Conservation (phyloP, 2,888 invertebrate species). For the Mythimna impura region DNA sequence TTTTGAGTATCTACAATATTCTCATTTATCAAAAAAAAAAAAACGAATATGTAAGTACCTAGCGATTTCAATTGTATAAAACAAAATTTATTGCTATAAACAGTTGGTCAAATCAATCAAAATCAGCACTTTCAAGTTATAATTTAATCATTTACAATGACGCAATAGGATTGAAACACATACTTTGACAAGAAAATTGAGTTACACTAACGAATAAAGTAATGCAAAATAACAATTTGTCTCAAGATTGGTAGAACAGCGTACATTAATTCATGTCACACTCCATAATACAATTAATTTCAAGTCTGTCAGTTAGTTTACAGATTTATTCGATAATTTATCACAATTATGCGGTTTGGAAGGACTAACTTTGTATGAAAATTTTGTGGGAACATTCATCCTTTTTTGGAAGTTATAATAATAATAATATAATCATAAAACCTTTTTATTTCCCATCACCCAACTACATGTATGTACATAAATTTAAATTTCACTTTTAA, state of each 20-base stretch:
- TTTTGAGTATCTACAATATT: background rate
- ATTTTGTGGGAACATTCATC: background rate
- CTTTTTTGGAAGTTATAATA: no score
- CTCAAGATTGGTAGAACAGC: background rate
- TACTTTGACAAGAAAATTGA: conserved; percentile 24
- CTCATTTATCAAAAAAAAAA: background rate
- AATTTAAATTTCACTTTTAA: no score
- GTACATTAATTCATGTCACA: conserved; percentile 31
- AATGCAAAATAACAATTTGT: conserved; percentile 17
- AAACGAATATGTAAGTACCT: background rate
- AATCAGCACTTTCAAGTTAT: conserved; percentile 5
- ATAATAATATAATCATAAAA: no score
- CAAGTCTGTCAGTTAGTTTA: background rate
- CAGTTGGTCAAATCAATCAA: conserved; percentile 34
- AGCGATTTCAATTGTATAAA: background rate
- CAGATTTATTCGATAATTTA: conserved; percentile 15
- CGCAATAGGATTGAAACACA: conserved; percentile 29
- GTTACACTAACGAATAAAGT: conserved; percentile 17
- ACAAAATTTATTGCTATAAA: background rate
- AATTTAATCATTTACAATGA: conserved; percentile 17
- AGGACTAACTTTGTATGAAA: conserved; percentile 4
- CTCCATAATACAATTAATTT: conserved; percentile 20
- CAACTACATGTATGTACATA: no score
- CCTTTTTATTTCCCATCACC: no score
- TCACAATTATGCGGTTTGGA: conserved; percentile 25